Conservation (phyloP, 2,797 vertebrate genomes). For the Hafferia zeledoni region DNA sequence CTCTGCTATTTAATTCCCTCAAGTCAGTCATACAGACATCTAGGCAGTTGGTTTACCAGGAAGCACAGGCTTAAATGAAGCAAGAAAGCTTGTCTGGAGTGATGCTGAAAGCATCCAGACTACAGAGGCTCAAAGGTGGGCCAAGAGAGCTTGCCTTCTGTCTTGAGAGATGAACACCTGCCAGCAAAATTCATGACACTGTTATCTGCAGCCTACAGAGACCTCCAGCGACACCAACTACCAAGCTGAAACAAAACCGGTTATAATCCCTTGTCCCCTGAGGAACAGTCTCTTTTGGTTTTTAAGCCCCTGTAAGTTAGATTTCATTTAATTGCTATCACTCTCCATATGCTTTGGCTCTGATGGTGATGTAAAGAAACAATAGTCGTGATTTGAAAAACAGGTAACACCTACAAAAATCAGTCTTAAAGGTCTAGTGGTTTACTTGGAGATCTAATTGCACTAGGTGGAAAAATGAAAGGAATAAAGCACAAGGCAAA, state of each 20-base stretch:
- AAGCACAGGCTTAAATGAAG: neutral
- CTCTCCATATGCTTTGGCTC: neutral
- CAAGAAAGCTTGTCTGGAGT: neutral
- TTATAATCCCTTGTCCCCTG: neutral
- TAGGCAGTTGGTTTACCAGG: rapidly evolving
- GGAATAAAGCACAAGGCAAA: neutral
- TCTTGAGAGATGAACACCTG: neutral
- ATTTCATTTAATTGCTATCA: neutral
- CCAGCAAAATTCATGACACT: neutral
- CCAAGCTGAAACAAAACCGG: neutral
- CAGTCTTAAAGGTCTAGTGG: neutral
- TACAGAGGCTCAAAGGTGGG: neutral
- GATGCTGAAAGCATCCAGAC: neutral
- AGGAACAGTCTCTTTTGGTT: neutral
- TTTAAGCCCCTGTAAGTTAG: neutral
- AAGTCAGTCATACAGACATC: neutral
- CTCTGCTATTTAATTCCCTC: neutral
- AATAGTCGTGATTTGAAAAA: neutral
- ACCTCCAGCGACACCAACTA: neutral
- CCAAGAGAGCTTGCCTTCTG: neutral
- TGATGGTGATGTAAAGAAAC: neutral
- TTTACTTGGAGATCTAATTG: neutral
- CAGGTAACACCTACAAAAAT: neutral
- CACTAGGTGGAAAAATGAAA: neutral
- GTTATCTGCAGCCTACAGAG: neutral